These are phyloP conservation scores for Ochotona curzoniae DNA, from an alignment of 2,113 vertebrate species.

Conservation along the genomic window DNA sequence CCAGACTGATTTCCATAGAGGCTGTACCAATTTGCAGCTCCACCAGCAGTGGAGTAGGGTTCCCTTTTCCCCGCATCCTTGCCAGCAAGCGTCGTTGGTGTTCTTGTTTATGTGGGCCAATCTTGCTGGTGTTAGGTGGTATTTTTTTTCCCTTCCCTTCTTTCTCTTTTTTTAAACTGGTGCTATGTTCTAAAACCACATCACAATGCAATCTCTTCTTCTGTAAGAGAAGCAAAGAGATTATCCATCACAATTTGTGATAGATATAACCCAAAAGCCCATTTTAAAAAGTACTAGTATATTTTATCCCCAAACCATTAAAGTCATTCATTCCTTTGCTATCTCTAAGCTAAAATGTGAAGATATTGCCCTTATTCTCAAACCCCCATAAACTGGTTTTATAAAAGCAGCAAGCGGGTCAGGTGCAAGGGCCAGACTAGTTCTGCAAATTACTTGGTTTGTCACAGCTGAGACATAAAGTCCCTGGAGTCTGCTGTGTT, in stretches of 20 bases:
- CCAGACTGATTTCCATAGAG: too few species aligned
- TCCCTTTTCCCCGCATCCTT: neutral
- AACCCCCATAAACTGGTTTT: neutral
- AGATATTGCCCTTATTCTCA: neutral
- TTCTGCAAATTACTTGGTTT: neutral
- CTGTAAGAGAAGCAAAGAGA: neutral
- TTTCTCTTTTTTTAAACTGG: neutral
- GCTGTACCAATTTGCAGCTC: too few species aligned
- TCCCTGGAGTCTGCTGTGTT: neutral
- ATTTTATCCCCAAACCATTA: neutral
- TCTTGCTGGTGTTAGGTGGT: too few species aligned
- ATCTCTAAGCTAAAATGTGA: neutral
- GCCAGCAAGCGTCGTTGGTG: too few species aligned
- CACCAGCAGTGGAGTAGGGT: too few species aligned
- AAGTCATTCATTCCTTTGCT: neutral
- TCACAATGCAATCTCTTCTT: neutral
- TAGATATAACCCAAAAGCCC: neutral
- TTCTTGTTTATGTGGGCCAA: too few species aligned
- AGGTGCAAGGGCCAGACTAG: neutral
- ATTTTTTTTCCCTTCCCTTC: too few species aligned
- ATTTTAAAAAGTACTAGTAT: neutral
- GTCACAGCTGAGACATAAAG: neutral
- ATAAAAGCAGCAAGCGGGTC: neutral
- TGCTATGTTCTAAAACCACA: neutral
- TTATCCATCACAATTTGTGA: slow-evolving; percentile 22